phyloP scores from a whole-genome alignment of 2,888 invertebrate genomes.

The Calameuta filiformis region DNA sequence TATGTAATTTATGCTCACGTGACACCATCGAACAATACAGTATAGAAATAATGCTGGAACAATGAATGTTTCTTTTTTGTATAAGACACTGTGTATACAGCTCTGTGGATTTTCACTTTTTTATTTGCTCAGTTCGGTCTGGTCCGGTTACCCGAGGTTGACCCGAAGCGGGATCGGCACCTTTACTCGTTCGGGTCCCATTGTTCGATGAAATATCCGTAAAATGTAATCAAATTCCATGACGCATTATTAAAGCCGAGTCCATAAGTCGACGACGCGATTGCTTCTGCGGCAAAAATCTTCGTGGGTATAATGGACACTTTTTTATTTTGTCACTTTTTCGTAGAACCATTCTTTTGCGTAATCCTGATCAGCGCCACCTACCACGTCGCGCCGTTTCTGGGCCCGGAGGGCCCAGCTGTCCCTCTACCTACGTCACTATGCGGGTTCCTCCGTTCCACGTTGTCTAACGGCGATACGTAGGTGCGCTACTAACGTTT shows the following conservation, averaged over 20 bases:
- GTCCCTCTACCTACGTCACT: not conserved
- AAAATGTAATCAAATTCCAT: slow-evolving; percentile 21
- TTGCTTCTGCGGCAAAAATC: not conserved
- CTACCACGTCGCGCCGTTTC: not conserved
- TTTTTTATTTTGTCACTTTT: not conserved
- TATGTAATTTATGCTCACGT: not conserved
- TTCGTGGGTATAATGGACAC: not conserved
- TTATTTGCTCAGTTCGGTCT: slow-evolving; percentile 4
- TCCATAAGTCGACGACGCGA: not conserved
- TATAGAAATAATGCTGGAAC: not conserved
- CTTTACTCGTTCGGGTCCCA: not conserved
- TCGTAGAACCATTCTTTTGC: not conserved
- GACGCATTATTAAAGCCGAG: slow-evolving; percentile 17
- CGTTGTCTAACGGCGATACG: not conserved
- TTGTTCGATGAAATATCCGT: slow-evolving; percentile 9
- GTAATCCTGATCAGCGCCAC: not conserved
- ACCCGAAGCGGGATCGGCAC: not conserved
- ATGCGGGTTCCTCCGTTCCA: not conserved
- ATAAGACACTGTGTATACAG: not conserved
- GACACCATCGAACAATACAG: not conserved
- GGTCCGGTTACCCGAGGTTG: not conserved
- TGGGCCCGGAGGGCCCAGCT: not conserved
- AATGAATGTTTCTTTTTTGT: not conserved
- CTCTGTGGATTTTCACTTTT: slow-evolving; percentile 1
- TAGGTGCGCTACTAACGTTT: not conserved